Percentiles rank a stretch among this genome's conserved stretches.
Evolutionary conservation across 2,888 invertebrate genomes (phyloP).

Genomic region (Caenorhabditis imperialis): DNA sequence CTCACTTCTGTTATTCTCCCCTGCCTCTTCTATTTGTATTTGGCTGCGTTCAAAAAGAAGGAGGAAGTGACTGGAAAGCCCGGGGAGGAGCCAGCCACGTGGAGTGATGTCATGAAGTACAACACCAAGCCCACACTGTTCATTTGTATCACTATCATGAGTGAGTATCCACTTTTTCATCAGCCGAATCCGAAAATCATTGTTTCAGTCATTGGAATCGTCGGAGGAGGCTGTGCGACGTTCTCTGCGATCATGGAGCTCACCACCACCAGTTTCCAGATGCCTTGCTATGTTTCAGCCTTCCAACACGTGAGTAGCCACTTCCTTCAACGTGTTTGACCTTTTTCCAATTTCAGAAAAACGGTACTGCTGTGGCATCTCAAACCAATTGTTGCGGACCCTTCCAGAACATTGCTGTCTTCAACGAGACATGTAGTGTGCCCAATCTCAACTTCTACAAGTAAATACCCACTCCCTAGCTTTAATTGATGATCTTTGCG

Average conservation of each 20-base stretch:
- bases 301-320: conserved; percentile 34
- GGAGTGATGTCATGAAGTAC: conserved; percentile 53
- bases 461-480: conserved; percentile 2
- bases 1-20: conserved; percentile 75
- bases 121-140: conserved; percentile 45
- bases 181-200: too few species aligned
- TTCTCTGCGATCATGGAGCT: conserved; percentile 74
- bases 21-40: conserved; percentile 72
- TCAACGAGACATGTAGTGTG: conserved; percentile 44
- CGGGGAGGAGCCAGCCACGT: conserved; percentile 37
- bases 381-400: conserved; percentile 71
- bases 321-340: background rate
- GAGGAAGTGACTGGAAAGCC: conserved; percentile 49
- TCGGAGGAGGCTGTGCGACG: conserved; percentile 75
- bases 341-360: background rate
- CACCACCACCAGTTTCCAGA: conserved; percentile 66
- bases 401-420: conserved; percentile 64
- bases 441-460: conserved; percentile 62
- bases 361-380: background rate
- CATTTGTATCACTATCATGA: conserved; percentile 61
- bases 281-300: conserved; percentile 71
- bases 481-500: conserved; percentile 28
- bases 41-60: conserved; percentile 63
- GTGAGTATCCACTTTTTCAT: conserved; percentile 32
- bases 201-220: conserved; percentile 67